A percentile compares a stretch with the other conserved stretches of the same genome.
Conservation (phyloP, 2,888 invertebrate species). For the Perizoma affinitatum region DNA sequence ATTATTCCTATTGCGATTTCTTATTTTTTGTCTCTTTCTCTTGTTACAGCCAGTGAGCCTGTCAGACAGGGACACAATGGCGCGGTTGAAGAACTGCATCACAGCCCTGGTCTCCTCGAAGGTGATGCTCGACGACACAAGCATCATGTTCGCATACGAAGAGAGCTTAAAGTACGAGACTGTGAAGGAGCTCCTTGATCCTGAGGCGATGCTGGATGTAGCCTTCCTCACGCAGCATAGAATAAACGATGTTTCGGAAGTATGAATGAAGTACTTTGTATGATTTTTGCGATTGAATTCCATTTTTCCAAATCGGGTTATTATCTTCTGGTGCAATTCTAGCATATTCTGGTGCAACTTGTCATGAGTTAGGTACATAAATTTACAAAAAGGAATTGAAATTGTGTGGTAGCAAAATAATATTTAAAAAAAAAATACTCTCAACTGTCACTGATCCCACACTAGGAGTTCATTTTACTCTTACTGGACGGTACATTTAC, state of each 20-base stretch:
- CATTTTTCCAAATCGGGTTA: no score
- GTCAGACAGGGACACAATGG: slow-evolving; percentile 93
- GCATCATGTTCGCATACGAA: slow-evolving; percentile 95
- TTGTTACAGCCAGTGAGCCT: slow-evolving; percentile 86
- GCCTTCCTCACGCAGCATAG: slow-evolving; percentile 91
- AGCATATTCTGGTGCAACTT: no score
- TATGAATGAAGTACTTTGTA: slow-evolving; percentile 47
- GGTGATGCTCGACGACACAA: slow-evolving; percentile 96
- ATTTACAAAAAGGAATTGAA: no score
- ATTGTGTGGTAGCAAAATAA: no score
- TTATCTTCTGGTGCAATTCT: no score
- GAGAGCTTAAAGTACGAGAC: slow-evolving; percentile 91
- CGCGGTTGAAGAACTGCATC: slow-evolving; percentile 95
- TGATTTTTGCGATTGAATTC: slow-evolving; percentile 29
- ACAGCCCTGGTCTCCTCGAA: slow-evolving; percentile 93
- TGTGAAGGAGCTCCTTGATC: slow-evolving; percentile 90
- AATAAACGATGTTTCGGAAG: slow-evolving; percentile 75
- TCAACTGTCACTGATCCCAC: no score
- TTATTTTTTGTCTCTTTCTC: neutral
- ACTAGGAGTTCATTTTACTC: no score
- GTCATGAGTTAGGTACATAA: no score
- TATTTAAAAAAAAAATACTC: no score
- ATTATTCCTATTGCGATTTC: no score
- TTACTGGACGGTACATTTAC: no score
- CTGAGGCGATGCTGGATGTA: slow-evolving; percentile 93